Conservation (phyloP, 2,888 invertebrate genomes). For the Philopedon plagiatum region DNA sequence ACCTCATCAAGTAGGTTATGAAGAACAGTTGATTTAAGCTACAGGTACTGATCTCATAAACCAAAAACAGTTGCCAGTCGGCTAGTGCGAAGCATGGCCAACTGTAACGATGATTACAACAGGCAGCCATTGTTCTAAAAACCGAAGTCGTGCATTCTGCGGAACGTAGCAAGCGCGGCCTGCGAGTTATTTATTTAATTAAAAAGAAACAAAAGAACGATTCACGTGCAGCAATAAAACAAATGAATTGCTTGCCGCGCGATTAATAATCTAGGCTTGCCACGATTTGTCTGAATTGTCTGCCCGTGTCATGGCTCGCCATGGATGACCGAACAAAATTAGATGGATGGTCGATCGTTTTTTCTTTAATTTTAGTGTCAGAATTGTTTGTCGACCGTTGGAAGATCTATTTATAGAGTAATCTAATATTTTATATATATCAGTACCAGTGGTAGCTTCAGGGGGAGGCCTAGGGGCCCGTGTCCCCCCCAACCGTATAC, state of each 20-base stretch:
- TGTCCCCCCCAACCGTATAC: too few relatives aligned
- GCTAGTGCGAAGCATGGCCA: constrained; percentile 9
- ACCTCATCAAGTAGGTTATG: too few relatives aligned
- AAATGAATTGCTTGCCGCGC: constrained; percentile 43
- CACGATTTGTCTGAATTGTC: constrained; percentile 55
- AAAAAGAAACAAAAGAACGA: constrained; percentile 49
- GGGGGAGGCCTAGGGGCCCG: too few relatives aligned
- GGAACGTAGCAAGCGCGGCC: constrained; percentile 30
- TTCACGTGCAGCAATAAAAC: constrained; percentile 46
- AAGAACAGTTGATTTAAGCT: too few relatives aligned
- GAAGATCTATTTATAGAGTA: neutral
- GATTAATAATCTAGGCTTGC: constrained; percentile 53
- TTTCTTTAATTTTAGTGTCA: constrained; percentile 5
- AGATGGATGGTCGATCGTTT: constrained; percentile 13
- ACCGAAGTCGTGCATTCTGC: constrained; percentile 29
- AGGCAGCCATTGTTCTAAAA: constrained; percentile 35
- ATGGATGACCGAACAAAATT: constrained; percentile 17
- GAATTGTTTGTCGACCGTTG: neutral
- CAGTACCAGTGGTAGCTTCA: too few relatives aligned
- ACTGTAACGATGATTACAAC: constrained; percentile 28
- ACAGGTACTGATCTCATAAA: too few relatives aligned
- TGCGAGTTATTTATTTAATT: constrained; percentile 44
- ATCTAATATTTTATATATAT: too few relatives aligned
- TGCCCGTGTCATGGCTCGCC: constrained; percentile 52
- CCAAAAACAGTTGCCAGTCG: constrained; percentile 17